These are phyloP conservation scores for Anguilla megastoma DNA, from an alignment of 2,797 vertebrate species.

Conservation along the genomic window DNA sequence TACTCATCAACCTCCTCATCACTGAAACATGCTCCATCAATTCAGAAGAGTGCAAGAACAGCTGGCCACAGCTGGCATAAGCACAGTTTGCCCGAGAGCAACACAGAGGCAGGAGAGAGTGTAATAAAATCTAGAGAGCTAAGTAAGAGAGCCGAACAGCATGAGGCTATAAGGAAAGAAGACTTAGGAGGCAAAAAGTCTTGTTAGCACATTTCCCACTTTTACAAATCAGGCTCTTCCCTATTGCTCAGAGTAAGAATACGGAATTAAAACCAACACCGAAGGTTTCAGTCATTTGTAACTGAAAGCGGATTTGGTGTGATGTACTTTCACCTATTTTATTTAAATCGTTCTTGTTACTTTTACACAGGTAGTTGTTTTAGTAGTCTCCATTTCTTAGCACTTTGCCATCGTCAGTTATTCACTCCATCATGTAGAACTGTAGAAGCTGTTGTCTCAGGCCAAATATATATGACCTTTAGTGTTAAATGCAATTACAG, in stretches of 20 bases:
- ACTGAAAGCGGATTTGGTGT: neutral
- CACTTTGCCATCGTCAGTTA: too few relatives aligned
- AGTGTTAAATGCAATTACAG: neutral
- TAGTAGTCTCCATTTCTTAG: too few relatives aligned
- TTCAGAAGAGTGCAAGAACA: neutral
- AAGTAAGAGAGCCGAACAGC: neutral
- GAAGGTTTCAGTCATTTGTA: neutral
- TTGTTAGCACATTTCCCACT: too few relatives aligned
- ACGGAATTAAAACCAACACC: neutral
- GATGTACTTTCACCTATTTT: neutral
- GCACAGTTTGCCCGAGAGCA: neutral
- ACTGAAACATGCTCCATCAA: neutral
- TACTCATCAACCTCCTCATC: neutral
- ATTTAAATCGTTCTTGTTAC: neutral
- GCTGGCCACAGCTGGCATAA: neutral
- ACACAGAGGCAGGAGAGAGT: neutral
- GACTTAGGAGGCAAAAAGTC: neutral
- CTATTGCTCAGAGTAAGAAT: too few relatives aligned
- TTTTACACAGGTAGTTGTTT: neutral
- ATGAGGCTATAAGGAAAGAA: neutral
- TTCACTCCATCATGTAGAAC: too few relatives aligned
- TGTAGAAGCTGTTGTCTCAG: too few relatives aligned
- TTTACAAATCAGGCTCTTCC: too few relatives aligned
- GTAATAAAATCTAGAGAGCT: neutral
- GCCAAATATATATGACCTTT: neutral